phyloP scores from a whole-genome alignment of 2,888 invertebrate genomes.

The Idaea straminata region DNA sequence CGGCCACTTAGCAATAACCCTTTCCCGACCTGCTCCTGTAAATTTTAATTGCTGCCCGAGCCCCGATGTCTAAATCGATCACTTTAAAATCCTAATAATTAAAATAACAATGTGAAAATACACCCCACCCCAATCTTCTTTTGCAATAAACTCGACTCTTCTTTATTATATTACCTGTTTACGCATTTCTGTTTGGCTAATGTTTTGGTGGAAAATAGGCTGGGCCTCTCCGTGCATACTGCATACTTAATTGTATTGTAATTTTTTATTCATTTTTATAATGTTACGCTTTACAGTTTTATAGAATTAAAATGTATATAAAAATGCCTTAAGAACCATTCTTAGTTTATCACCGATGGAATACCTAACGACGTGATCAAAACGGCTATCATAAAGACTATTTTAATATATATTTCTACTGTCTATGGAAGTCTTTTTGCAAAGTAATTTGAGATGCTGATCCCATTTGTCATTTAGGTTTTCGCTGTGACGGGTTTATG shows the following conservation, averaged over 20 bases:
- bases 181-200: constrained; percentile 72
- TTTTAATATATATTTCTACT: not conserved
- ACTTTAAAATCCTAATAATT: constrained; percentile 26
- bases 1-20: constrained; percentile 50
- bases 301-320: constrained; percentile 29
- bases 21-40: constrained; percentile 29
- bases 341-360: no score
- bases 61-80: constrained; percentile 13
- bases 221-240: constrained; percentile 49
- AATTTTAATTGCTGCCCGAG: constrained; percentile 21
- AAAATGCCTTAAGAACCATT: not conserved
- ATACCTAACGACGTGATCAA: no score
- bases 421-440: not conserved
- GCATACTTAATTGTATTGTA: constrained; percentile 58
- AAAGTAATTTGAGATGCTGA: constrained; percentile 5
- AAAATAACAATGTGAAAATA: constrained; percentile 36
- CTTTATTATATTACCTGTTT: constrained; percentile 65
- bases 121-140: constrained; percentile 49
- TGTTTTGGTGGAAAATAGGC: constrained; percentile 58
- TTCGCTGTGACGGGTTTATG: constrained; percentile 17
- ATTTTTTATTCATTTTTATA: constrained; percentile 50
- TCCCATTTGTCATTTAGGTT: constrained; percentile 31
- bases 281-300: constrained; percentile 39
- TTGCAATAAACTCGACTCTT: constrained; percentile 47
- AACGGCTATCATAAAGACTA: no score